A percentile compares a stretch with the other conserved stretches of the same genome.
phyloP scores from a whole-genome alignment of 2,888 invertebrate genomes.

The Eristalinus aeneus region DNA sequence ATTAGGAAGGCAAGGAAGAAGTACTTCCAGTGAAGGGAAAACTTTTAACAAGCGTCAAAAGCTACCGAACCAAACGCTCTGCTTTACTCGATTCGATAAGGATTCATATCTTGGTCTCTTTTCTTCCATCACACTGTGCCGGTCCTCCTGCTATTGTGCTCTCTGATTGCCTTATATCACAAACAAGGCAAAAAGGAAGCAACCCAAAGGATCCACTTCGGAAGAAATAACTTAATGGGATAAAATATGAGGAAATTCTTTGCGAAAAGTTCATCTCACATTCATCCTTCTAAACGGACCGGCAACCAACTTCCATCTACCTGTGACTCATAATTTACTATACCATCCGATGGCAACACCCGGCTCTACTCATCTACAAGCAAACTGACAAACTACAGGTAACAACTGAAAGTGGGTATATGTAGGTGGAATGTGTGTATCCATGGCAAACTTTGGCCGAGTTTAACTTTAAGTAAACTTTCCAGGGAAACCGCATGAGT shows the following conservation, averaged over 20 bases:
- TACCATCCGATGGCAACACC: constrained; percentile 24
- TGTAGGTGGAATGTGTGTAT: neutral
- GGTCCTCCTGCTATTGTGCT: neutral
- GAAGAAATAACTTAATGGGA: constrained; percentile 17
- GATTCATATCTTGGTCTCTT: neutral
- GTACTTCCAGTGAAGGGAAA: neutral
- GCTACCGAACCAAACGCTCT: constrained; percentile 13
- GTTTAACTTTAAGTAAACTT: constrained; percentile 52
- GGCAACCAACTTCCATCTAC: neutral
- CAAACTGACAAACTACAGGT: constrained; percentile 11
- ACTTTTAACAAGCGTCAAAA: constrained; percentile 26
- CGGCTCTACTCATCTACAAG: neutral
- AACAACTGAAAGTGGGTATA: neutral
- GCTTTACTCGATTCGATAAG: neutral
- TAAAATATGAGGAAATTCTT: constrained; percentile 51
- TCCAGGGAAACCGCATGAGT: constrained; percentile 36
- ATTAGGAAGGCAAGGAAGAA: too few species aligned
- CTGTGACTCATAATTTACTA: constrained; percentile 28
- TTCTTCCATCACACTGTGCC: neutral
- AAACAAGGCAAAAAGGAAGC: neutral
- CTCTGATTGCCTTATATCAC: neutral
- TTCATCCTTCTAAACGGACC: neutral
- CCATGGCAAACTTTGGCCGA: constrained; percentile 29
- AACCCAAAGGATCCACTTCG: constrained; percentile 8
- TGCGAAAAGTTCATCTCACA: constrained; percentile 35